phyloP scores from a whole-genome alignment of 2,113 vertebrate species.

The Oncorhynchus mykiss region DNA sequence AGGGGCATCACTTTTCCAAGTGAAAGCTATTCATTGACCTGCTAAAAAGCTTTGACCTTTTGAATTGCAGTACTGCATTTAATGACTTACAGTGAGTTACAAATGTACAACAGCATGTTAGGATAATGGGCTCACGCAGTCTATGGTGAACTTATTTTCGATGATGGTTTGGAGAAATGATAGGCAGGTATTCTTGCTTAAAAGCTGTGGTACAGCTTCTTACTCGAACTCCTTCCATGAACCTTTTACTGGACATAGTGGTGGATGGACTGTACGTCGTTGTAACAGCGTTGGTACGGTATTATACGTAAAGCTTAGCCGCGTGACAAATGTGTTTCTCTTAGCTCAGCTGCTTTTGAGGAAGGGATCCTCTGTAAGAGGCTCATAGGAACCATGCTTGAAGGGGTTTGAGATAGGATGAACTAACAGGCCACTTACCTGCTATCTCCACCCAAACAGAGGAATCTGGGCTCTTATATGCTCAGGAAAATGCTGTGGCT shows the following conservation, averaged over 20 bases:
- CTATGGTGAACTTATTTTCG: not conserved
- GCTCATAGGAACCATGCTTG: slow-evolving; percentile 45
- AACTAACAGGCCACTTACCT: slow-evolving; percentile 58
- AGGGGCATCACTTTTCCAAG: not conserved
- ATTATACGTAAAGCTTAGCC: slow-evolving; percentile 33
- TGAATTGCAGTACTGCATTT: not conserved
- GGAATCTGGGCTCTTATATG: slow-evolving; percentile 27
- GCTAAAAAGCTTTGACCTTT: not conserved
- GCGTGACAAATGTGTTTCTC: slow-evolving; percentile 55
- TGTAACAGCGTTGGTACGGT: not conserved
- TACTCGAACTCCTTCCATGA: too few species aligned
- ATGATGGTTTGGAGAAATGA: not conserved
- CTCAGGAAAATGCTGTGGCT: slow-evolving; percentile 40
- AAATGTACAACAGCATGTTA: not conserved
- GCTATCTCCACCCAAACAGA: slow-evolving; percentile 56
- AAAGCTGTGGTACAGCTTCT: not conserved
- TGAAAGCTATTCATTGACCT: not conserved
- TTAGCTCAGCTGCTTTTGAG: slow-evolving; percentile 51
- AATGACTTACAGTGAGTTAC: not conserved
- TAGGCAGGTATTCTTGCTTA: not conserved
- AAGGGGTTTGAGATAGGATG: slow-evolving; percentile 46
- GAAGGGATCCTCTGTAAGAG: slow-evolving; percentile 43
- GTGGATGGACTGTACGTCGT: not conserved
- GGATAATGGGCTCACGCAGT: not conserved
- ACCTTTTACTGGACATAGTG: not conserved